Evolutionary conservation across 2,888 invertebrate species (phyloP).

Genomic region (Phytoseiulus persimilis): DNA sequence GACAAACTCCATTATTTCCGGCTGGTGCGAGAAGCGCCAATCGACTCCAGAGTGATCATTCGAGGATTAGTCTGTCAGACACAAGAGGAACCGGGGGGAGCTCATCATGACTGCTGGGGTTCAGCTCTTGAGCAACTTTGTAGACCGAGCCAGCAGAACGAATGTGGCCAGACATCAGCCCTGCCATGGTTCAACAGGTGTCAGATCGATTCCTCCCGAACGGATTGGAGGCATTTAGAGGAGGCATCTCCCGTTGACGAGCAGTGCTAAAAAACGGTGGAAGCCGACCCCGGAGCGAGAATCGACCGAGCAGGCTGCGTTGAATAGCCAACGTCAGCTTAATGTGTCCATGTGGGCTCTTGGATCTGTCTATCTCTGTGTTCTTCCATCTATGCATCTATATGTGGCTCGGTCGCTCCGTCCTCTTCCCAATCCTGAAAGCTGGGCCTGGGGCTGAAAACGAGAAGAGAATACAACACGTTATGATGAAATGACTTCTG

Average conservation of each 20-base stretch:
- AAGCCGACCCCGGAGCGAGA: neutral
- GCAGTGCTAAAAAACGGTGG: neutral
- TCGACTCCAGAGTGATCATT: too few relatives aligned
- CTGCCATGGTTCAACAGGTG: too few relatives aligned
- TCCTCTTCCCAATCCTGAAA: neutral
- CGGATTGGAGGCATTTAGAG: neutral
- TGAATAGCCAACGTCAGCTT: neutral
- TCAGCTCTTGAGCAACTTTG: too few relatives aligned
- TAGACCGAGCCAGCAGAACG: too few relatives aligned
- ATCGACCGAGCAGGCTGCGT: neutral
- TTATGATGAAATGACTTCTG: neutral
- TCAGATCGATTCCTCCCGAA: neutral
- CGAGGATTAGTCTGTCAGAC: too few relatives aligned
- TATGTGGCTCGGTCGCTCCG: neutral
- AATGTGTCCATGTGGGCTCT: neutral
- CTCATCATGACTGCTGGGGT: too few relatives aligned
- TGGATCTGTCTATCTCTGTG: neutral
- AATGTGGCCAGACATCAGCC: too few relatives aligned
- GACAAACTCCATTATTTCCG: neutral
- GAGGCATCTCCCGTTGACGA: neutral
- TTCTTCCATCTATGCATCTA: neutral
- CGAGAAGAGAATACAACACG: neutral
- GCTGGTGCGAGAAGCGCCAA: too few relatives aligned
- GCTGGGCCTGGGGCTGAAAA: neutral
- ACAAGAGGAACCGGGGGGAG: too few relatives aligned